These are phyloP conservation scores for Nebria brevicollis DNA, from an alignment of 2,888 invertebrate species.

Conservation along the genomic window DNA sequence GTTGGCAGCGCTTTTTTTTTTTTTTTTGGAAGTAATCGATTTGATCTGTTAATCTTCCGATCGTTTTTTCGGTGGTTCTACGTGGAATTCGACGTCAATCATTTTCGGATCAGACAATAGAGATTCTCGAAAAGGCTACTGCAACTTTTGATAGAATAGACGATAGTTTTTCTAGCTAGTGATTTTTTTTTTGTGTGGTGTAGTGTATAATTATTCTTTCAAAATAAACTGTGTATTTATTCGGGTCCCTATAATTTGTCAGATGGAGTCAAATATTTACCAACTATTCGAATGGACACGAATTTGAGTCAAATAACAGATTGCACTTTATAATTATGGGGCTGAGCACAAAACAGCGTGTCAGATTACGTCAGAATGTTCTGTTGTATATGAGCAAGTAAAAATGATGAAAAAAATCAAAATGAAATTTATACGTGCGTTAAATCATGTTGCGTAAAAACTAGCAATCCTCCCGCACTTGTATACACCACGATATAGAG, in stretches of 20 bases:
- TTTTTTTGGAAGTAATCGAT: slow-evolving; percentile 40
- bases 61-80: slow-evolving; percentile 32
- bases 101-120: slow-evolving; percentile 22
- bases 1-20: slow-evolving; percentile 19
- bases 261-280: background rate
- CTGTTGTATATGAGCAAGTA: background rate
- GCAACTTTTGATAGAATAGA: background rate
- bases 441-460: slow-evolving; percentile 1
- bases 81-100: slow-evolving; percentile 26
- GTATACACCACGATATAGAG: slow-evolving; percentile 41
- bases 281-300: background rate
- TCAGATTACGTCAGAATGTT: background rate
- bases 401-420: background rate
- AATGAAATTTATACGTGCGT: background rate
- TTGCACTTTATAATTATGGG: too few relatives aligned
- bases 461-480: background rate
- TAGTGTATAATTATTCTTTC: slow-evolving; percentile 32
- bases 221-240: background rate
- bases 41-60: slow-evolving; percentile 39
- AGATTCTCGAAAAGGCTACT: slow-evolving; percentile 10
- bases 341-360: too few relatives aligned
- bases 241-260: background rate
- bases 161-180: too few relatives aligned
- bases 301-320: too few relatives aligned
- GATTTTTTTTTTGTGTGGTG: slow-evolving; percentile 3